Evolutionary conservation across 1,140 invertebrate genomes (phyloP).

Genomic region (Calephelis virginiensis): DNA sequence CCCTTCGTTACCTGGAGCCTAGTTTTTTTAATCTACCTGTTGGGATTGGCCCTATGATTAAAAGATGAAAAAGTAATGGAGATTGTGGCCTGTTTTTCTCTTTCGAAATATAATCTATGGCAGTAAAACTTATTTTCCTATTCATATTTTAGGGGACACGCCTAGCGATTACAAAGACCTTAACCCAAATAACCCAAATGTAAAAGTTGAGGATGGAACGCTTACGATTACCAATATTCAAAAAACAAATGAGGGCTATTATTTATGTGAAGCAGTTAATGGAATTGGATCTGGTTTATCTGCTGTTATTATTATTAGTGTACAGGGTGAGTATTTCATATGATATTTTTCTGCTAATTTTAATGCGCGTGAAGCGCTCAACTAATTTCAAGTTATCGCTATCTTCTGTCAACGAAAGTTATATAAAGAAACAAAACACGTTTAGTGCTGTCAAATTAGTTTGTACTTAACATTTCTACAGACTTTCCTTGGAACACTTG

Average conservation of each 20-base stretch:
- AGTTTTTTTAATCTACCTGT: too few relatives aligned
- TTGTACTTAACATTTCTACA: too few relatives aligned
- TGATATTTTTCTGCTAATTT: not conserved
- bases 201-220: constrained; percentile 94
- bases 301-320: constrained; percentile 94
- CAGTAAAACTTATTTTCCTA: not conserved
- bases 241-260: constrained; percentile 96
- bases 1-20: too few relatives aligned
- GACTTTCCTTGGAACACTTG: too few relatives aligned
- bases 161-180: constrained; percentile 95
- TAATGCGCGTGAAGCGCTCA: too few relatives aligned
- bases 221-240: constrained; percentile 88
- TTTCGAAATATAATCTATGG: not conserved
- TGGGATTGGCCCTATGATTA: too few relatives aligned
- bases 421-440: constrained; percentile 10
- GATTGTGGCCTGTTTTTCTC: not conserved
- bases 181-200: constrained; percentile 91
- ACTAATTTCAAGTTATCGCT: too few relatives aligned
- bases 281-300: constrained; percentile 96
- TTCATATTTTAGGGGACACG: constrained; percentile 84
- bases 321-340: constrained; percentile 84
- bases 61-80: too few relatives aligned
- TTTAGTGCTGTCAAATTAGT: constrained; percentile 16
- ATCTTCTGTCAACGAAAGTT: too few relatives aligned
- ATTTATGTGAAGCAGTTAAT: constrained; percentile 97